These are phyloP conservation scores for Buteo buteo DNA, from an alignment of 2,113 vertebrate genomes.

Conservation along the genomic window DNA sequence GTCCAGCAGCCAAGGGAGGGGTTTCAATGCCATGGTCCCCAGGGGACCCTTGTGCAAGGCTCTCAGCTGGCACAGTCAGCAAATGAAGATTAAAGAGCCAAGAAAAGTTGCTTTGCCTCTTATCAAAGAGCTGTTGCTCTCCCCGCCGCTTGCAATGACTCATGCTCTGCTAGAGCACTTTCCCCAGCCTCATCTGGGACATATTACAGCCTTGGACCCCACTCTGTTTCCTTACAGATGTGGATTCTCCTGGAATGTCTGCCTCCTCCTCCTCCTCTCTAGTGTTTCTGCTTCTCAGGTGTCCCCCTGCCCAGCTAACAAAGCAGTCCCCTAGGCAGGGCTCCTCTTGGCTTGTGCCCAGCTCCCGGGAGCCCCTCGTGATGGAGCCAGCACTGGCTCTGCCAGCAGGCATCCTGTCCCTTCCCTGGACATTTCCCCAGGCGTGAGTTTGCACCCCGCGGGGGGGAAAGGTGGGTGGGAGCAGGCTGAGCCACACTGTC, in stretches of 20 bases:
- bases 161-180: neutral
- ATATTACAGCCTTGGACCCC: conserved; percentile 53
- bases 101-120: neutral
- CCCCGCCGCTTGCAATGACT: neutral
- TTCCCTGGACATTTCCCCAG: neutral
- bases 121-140: conserved; percentile 2
- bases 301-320: neutral
- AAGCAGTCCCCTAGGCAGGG: neutral
- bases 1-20: neutral
- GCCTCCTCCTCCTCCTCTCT: neutral
- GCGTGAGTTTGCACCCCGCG: rapidly evolving
- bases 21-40: rapidly evolving
- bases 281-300: conserved; percentile 39
- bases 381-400: neutral
- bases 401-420: neutral
- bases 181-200: conserved; percentile 62
- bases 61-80: neutral
- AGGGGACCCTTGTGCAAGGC: neutral
- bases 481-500: neutral
- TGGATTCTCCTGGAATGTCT: conserved; percentile 63
- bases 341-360: neutral
- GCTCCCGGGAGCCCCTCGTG: neutral
- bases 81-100: neutral
- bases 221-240: conserved; percentile 55
- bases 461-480: neutral